phyloP scores from a whole-genome alignment of 2,113 vertebrate genomes.

The Acrocephalus arundinaceus region DNA sequence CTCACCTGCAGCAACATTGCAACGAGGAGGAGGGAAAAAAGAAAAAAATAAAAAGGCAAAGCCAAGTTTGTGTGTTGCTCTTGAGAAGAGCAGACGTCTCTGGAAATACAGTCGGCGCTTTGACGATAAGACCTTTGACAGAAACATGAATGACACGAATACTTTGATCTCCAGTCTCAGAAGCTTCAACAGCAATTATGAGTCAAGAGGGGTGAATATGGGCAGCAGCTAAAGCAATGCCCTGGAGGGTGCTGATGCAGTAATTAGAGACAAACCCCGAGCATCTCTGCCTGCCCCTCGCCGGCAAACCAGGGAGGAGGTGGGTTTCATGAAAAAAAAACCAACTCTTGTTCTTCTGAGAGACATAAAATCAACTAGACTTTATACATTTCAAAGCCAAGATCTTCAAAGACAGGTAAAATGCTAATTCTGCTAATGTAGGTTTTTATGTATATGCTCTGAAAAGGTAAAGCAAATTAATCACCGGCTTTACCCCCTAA shows the following conservation, averaged over 20 bases:
- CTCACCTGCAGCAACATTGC: not conserved
- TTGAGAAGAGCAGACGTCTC: constrained; percentile 11
- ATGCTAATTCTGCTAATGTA: constrained; percentile 69
- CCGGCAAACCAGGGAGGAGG: not conserved
- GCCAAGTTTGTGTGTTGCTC: constrained; percentile 15
- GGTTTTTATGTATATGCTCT: constrained; percentile 71
- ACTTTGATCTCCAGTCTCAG: constrained; percentile 63
- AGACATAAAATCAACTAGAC: constrained; percentile 23
- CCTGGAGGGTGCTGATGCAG: constrained; percentile 11
- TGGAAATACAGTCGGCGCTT: constrained; percentile 41
- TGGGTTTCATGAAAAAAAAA: not conserved
- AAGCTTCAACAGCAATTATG: constrained; percentile 57
- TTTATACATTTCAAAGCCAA: constrained; percentile 70
- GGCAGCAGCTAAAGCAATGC: constrained; percentile 45
- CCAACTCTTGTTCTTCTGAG: not conserved
- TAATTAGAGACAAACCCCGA: constrained; percentile 46
- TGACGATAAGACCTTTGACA: constrained; percentile 56
- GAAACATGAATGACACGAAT: constrained; percentile 45
- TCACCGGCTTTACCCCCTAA: constrained; percentile 55
- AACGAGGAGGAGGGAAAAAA: accelerated
- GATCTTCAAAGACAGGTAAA: constrained; percentile 75
- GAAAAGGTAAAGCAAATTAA: constrained; percentile 71
- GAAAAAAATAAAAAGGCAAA: not conserved
- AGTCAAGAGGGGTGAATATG: constrained; percentile 60
- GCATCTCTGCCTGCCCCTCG: not conserved